phyloP scores from a whole-genome alignment of 2,888 invertebrate species.

The Melangyna quadrimaculata region DNA sequence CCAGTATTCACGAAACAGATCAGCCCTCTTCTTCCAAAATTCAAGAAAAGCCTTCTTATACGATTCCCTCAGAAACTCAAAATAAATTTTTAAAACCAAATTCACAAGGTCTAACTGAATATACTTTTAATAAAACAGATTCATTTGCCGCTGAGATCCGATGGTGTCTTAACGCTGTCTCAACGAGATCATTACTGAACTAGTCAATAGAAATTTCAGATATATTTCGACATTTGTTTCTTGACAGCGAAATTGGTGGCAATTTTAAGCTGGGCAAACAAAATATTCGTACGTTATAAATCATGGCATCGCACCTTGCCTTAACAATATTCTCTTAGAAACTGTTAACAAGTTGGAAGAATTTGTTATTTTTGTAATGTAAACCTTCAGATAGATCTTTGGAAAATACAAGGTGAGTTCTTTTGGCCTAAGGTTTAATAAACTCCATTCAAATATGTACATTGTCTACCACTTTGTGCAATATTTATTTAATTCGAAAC shows the following conservation, averaged over 20 bases:
- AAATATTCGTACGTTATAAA: background rate
- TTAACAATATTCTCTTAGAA: background rate
- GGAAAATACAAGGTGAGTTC: no score
- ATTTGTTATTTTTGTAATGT: slow-evolving; percentile 1
- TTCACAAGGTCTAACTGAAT: background rate
- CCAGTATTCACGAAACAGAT: background rate
- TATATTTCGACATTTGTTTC: background rate
- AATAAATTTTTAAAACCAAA: no score
- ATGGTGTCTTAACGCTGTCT: background rate
- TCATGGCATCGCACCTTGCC: background rate
- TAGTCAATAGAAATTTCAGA: background rate
- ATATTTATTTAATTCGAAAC: no score
- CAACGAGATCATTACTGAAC: background rate
- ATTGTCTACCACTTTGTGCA: no score
- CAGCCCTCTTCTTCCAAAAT: no score
- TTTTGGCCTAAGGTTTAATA: no score
- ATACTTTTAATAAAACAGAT: background rate
- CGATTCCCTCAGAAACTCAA: background rate
- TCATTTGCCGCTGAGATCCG: background rate
- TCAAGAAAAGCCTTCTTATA: background rate
- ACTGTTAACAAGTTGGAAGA: background rate
- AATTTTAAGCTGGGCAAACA: background rate
- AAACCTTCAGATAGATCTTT: no score
- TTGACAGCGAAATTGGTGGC: background rate
- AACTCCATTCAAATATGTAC: no score